A percentile compares a stretch with the other conserved stretches of the same genome.
phyloP scores from a whole-genome alignment of 2,888 invertebrate genomes.

The Lypha dubia region DNA sequence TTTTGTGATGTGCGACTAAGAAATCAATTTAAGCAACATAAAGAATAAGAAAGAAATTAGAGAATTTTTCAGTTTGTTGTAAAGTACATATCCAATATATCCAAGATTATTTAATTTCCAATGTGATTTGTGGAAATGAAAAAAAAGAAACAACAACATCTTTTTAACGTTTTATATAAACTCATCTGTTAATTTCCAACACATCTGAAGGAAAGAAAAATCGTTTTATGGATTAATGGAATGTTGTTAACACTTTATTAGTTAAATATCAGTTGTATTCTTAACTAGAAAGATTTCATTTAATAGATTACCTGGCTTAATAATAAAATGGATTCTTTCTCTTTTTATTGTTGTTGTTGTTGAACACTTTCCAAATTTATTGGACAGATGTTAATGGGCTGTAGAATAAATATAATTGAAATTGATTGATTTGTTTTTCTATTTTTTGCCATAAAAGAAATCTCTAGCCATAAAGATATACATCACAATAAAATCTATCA shows the following conservation, averaged over 20 bases:
- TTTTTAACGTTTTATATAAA: neutral
- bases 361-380: conserved; percentile 14
- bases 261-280: conserved; percentile 13
- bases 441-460: conserved; percentile 19
- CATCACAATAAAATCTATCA: conserved; percentile 25
- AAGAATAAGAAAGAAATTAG: too few relatives aligned
- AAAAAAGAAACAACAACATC: neutral
- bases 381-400: conserved; percentile 64
- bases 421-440: conserved; percentile 67
- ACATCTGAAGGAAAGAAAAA: neutral
- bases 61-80: too few relatives aligned
- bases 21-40: too few relatives aligned
- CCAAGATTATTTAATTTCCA: neutral
- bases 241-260: conserved; percentile 51
- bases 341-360: too few relatives aligned
- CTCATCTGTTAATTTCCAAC: neutral
- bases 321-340: conserved; percentile 16
- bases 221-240: conserved; percentile 38
- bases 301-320: conserved; percentile 54
- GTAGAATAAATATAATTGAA: conserved; percentile 62
- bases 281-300: conserved; percentile 50
- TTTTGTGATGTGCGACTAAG: too few relatives aligned
- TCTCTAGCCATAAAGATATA: conserved; percentile 25
- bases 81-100: neutral
- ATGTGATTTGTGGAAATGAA: neutral